These are phyloP conservation scores for Sarcoramphus papa DNA, from an alignment of 2,797 vertebrate species.

Conservation along the genomic window DNA sequence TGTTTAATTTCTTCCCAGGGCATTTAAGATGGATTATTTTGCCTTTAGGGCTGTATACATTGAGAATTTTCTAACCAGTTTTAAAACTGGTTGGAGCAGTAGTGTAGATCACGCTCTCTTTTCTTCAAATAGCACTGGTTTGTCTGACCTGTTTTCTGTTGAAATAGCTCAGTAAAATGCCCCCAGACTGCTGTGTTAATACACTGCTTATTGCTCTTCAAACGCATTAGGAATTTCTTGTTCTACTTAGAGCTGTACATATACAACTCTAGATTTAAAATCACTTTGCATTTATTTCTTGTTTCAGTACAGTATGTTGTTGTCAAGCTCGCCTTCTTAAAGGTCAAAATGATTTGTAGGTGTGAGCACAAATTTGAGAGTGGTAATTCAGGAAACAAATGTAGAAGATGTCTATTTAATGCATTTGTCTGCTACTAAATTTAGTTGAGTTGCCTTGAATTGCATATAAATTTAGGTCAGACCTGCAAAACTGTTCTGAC, in stretches of 20 bases:
- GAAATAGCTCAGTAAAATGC: not conserved
- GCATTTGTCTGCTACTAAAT: not conserved
- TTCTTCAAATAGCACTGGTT: not conserved
- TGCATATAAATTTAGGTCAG: not conserved
- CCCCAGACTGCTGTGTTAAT: not conserved
- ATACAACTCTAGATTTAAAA: not conserved
- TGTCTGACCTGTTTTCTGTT: conserved; percentile 12
- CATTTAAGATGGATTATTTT: conserved; percentile 2
- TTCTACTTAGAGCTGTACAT: not conserved
- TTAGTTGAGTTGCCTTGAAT: not conserved
- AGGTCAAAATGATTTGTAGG: conserved; percentile 16
- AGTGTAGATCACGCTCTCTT: not conserved
- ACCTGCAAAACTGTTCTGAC: not conserved
- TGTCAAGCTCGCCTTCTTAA: not conserved
- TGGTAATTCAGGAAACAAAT: not conserved
- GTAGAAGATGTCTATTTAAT: not conserved
- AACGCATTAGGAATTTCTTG: not conserved
- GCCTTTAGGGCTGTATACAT: not conserved
- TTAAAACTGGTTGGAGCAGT: conserved; percentile 7
- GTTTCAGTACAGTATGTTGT: not conserved
- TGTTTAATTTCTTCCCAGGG: not conserved
- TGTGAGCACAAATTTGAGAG: not conserved
- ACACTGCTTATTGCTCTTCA: not conserved
- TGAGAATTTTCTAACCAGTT: conserved; percentile 1
- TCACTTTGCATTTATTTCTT: not conserved